Conservation (phyloP, 2,797 vertebrate genomes). For the Tapirus indicus region DNA sequence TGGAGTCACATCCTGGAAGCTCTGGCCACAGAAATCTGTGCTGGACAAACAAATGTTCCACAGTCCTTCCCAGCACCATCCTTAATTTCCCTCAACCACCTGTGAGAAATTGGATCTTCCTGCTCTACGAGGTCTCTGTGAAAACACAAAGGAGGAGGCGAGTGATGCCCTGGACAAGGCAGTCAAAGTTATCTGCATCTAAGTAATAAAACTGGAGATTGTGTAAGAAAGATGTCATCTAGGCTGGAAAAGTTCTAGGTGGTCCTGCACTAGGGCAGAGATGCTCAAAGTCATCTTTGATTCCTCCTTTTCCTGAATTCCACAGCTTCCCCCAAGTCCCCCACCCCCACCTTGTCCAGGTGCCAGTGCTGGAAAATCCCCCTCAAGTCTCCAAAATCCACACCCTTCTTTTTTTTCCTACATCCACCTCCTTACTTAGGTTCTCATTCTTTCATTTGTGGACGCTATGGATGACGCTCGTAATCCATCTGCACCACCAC, state of each 20-base stretch:
- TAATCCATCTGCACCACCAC: background rate
- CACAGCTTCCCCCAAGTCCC: background rate
- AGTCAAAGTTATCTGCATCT: background rate
- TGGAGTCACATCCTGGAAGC: background rate
- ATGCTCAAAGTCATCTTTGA: background rate
- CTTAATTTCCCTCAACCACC: background rate
- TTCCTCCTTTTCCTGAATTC: background rate
- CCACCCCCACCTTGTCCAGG: background rate
- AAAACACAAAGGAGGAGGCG: background rate
- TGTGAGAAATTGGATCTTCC: background rate
- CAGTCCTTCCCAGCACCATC: background rate
- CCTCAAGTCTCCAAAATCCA: background rate
- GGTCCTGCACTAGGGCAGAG: background rate
- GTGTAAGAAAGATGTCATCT: background rate
- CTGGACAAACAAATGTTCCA: slow-evolving; percentile 1
- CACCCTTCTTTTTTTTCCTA: background rate
- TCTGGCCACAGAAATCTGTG: background rate
- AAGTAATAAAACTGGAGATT: background rate
- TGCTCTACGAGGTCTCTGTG: background rate
- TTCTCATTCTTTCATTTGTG: background rate
- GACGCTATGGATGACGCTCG: background rate
- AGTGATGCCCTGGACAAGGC: background rate
- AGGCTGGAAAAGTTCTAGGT: background rate
- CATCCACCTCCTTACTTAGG: background rate
- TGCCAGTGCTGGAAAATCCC: background rate